These are phyloP conservation scores for Miichthys miiuy DNA, from an alignment of 2,797 vertebrate species.

Conservation along the genomic window DNA sequence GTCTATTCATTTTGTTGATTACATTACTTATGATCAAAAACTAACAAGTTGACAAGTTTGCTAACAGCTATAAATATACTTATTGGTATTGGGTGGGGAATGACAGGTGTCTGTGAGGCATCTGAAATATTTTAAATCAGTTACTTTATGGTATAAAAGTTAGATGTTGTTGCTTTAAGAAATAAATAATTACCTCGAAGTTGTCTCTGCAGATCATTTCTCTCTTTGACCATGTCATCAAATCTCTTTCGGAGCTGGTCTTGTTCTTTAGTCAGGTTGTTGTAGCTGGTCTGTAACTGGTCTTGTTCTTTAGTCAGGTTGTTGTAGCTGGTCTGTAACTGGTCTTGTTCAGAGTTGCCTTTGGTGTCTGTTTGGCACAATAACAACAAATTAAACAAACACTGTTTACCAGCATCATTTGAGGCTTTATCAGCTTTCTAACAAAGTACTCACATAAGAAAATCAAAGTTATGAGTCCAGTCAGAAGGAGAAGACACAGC, in stretches of 20 bases:
- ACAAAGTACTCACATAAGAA: conserved; percentile 14
- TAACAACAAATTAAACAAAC: not conserved
- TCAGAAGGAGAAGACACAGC: conserved; percentile 19
- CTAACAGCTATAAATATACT: too few species aligned
- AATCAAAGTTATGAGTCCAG: not conserved
- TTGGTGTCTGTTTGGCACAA: conserved; percentile 8
- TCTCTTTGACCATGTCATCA: not conserved
- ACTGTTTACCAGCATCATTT: not conserved
- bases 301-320: not conserved
- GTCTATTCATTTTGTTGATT: too few species aligned
- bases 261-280: fast-evolving
- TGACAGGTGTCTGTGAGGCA: too few species aligned
- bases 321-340: not conserved
- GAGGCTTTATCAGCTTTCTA: not conserved
- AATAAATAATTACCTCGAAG: not conserved
- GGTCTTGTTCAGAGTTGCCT: conserved; percentile 12
- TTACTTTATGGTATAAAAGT: too few species aligned
- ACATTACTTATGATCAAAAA: too few species aligned
- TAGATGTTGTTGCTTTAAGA: not conserved
- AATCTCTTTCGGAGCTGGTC: not conserved
- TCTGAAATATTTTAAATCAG: too few species aligned
- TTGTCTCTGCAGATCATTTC: not conserved
- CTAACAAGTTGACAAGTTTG: too few species aligned
- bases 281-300: conserved; percentile 22
- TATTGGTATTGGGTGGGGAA: too few species aligned